Percentiles rank a stretch among this genome's conserved stretches.
Evolutionary conservation across 1,140 invertebrate genomes (phyloP).

Genomic region (Stegodyphus mimosarum): DNA sequence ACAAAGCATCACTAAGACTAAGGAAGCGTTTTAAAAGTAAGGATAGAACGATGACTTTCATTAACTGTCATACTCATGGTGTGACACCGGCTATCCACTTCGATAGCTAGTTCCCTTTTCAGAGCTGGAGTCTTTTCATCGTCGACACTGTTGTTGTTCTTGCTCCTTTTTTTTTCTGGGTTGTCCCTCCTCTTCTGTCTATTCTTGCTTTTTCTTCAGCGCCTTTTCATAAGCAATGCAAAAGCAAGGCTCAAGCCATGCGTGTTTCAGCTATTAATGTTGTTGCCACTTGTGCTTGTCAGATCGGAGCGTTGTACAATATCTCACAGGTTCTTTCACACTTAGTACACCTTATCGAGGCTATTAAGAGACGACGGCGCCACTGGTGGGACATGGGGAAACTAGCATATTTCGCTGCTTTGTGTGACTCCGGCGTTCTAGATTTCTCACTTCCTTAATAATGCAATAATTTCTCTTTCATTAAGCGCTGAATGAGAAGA

Average conservation of each 20-base stretch:
- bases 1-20: conserved; percentile 1
- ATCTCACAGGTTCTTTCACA: conserved; percentile 46
- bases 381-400: too few relatives aligned
- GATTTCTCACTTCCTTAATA: neutral
- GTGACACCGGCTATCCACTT: conserved; percentile 4
- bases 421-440: too few relatives aligned
- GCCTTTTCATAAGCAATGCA: conserved; percentile 25
- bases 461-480: conserved; percentile 1
- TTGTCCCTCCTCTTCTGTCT: neutral
- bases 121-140: too few relatives aligned
- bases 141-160: neutral
- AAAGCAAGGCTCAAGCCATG: conserved; percentile 23
- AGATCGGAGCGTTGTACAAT: conserved; percentile 26
- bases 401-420: too few relatives aligned
- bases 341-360: conserved; percentile 14
- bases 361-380: too few relatives aligned
- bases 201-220: neutral
- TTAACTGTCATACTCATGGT: conserved; percentile 15
- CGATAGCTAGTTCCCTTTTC: neutral
- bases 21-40: neutral
- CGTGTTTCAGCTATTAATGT: conserved; percentile 28
- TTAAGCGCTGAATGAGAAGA: neutral
- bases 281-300: conserved; percentile 34
- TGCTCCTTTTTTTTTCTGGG: neutral
- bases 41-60: conserved; percentile 26